These are phyloP conservation scores for Drosophila testacea DNA, from an alignment of 2,888 invertebrate species.

Conservation along the genomic window DNA sequence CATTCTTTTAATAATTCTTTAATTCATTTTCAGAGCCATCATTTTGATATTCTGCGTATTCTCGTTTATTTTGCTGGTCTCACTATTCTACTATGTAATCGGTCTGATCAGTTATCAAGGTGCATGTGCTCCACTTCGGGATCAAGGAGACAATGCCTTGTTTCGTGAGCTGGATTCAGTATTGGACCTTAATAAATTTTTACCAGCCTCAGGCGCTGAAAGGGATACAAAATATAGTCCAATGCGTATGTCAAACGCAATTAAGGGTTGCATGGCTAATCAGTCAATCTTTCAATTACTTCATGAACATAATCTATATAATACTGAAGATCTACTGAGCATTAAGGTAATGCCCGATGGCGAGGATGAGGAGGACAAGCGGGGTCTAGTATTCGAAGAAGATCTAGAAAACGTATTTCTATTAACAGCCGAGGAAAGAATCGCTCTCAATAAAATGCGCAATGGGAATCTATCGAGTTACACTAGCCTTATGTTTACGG, in stretches of 20 bases:
- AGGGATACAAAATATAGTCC: background rate
- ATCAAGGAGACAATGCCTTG: conserved; percentile 29
- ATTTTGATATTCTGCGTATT: conserved; percentile 91
- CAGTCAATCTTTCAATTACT: conserved; percentile 52
- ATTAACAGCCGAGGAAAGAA: conserved; percentile 16
- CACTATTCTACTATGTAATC: conserved; percentile 89
- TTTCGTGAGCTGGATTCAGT: conserved; percentile 42
- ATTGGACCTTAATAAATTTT: conserved; percentile 25
- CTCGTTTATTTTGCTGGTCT: conserved; percentile 88
- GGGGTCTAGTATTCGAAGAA: conserved; percentile 4
- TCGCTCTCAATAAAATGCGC: background rate
- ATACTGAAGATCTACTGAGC: conserved; percentile 11
- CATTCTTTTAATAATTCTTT: background rate
- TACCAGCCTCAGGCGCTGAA: background rate
- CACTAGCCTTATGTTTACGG: conserved; percentile 28
- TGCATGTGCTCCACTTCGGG: conserved; percentile 90
- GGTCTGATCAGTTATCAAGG: conserved; percentile 90
- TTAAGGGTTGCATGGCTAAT: conserved; percentile 40
- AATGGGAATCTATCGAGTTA: conserved; percentile 18
- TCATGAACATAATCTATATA: conserved; percentile 7
- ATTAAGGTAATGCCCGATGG: conserved; percentile 10
- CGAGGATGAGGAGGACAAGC: background rate
- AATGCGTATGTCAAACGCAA: conserved; percentile 41
- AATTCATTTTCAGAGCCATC: conserved; percentile 87
- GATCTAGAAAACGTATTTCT: conserved; percentile 25